These are phyloP conservation scores for Tuberolachnus salignus DNA, from an alignment of 2,888 invertebrate species.

Conservation along the genomic window DNA sequence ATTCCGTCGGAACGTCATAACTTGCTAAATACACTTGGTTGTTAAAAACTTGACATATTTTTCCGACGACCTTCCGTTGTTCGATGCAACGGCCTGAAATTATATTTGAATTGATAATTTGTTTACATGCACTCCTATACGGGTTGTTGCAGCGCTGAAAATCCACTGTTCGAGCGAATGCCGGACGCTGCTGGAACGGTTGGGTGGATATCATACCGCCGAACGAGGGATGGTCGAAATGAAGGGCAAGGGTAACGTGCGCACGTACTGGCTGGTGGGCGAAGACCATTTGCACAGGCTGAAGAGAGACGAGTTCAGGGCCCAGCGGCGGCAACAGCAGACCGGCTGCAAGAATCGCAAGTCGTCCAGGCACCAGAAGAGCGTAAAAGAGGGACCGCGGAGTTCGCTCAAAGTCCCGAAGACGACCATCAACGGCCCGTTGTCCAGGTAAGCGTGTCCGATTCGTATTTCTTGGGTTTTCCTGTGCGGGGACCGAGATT, in stretches of 20 bases:
- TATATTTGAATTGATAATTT: no score
- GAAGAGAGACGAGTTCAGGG: slow-evolving; percentile 67
- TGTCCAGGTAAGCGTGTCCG: slow-evolving; percentile 36
- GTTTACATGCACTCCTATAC: no score
- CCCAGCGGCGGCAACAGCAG: slow-evolving; percentile 62
- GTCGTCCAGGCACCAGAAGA: slow-evolving; percentile 40
- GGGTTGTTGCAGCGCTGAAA: slow-evolving; percentile 69
- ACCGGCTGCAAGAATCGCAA: slow-evolving; percentile 58
- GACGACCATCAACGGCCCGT: slow-evolving; percentile 38
- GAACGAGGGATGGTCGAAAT: slow-evolving; percentile 79
- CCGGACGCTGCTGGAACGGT: slow-evolving; percentile 71
- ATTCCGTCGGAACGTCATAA: no score
- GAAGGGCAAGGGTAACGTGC: slow-evolving; percentile 83
- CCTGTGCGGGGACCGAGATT: no score
- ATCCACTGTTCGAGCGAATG: slow-evolving; percentile 83
- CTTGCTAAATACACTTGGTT: no score
- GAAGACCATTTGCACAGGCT: slow-evolving; percentile 72
- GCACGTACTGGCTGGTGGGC: slow-evolving; percentile 82
- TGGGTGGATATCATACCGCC: slow-evolving; percentile 77
- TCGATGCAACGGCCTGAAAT: no score
- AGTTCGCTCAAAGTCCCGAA: slow-evolving; percentile 42
- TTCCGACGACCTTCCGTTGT: no score
- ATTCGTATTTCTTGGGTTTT: no score
- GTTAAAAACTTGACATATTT: no score
- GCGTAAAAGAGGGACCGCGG: slow-evolving; percentile 27